phyloP scores from a whole-genome alignment of 2,797 vertebrate genomes.

The Salmo trutta region DNA sequence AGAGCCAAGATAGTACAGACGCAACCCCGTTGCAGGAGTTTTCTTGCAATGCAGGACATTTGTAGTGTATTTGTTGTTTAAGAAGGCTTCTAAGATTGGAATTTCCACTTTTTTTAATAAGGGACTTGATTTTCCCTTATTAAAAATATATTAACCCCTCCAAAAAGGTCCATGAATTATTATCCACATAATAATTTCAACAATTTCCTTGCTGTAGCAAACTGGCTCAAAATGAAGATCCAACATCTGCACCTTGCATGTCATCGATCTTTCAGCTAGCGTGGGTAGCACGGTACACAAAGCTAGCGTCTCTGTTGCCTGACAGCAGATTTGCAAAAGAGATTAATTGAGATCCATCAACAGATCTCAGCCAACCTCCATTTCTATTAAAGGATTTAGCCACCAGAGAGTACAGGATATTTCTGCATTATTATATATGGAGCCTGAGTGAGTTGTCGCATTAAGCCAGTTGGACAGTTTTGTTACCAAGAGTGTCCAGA shows the following conservation, averaged over 20 bases:
- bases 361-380: constrained; percentile 72
- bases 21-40: no score
- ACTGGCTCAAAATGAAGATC: no score
- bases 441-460: constrained; percentile 63
- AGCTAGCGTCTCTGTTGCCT: constrained; percentile 69
- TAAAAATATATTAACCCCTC: no score
- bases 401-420: constrained; percentile 69
- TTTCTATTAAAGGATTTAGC: constrained; percentile 78
- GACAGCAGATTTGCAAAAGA: constrained; percentile 80
- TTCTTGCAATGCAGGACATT: no score
- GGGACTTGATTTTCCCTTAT: no score
- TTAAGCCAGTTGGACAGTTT: constrained; percentile 63
- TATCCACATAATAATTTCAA: no score
- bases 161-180: no score
- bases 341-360: constrained; percentile 76
- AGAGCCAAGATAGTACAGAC: neutral
- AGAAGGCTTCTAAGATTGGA: no score
- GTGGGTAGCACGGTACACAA: constrained; percentile 70
- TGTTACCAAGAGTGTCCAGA: constrained; percentile 56
- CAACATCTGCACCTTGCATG: neutral
- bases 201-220: no score
- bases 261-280: constrained; percentile 56
- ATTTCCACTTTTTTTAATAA: no score
- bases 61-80: no score
- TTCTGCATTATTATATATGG: constrained; percentile 70